phyloP scores from a whole-genome alignment of 2,797 vertebrate genomes.

The Enteromius paludinosus region DNA sequence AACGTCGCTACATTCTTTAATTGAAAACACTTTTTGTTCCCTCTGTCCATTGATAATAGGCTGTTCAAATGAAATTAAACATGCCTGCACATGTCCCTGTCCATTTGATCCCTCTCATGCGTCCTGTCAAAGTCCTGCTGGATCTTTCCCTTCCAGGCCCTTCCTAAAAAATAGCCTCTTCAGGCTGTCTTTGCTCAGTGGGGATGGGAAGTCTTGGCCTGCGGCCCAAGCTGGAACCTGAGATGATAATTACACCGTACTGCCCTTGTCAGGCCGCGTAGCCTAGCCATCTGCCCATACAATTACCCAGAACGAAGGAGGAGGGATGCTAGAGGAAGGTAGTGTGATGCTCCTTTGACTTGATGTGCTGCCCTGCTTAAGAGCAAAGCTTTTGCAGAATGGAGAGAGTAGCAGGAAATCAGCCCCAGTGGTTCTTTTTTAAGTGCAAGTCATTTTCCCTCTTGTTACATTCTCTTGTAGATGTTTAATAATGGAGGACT shows the following conservation, averaged over 20 bases:
- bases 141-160: conserved; percentile 14
- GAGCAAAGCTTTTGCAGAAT: conserved; percentile 18
- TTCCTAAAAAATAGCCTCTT: not conserved
- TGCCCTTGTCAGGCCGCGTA: not conserved
- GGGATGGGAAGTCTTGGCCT: conserved; percentile 17
- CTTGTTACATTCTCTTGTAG: conserved; percentile 43
- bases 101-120: conserved; percentile 27
- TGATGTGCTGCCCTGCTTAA: not conserved
- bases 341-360: not conserved
- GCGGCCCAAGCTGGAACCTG: conserved; percentile 27
- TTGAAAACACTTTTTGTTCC: not conserved
- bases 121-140: conserved; percentile 1
- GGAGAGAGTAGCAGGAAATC: conserved; percentile 37
- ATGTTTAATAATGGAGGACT: conserved; percentile 51
- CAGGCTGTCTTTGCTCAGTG: not conserved
- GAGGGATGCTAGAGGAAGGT: conserved; percentile 29
- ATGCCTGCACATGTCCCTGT: not conserved
- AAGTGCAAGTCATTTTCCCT: conserved; percentile 41
- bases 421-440: conserved; percentile 32
- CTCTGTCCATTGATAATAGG: conserved; percentile 1
- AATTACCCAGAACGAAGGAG: conserved; percentile 31
- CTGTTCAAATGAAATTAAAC: not conserved
- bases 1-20: not conserved
- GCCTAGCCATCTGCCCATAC: conserved; percentile 28
- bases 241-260: conserved; percentile 38